phyloP scores from a whole-genome alignment of 1,140 invertebrate species.

The Monochamus saltuarius region DNA sequence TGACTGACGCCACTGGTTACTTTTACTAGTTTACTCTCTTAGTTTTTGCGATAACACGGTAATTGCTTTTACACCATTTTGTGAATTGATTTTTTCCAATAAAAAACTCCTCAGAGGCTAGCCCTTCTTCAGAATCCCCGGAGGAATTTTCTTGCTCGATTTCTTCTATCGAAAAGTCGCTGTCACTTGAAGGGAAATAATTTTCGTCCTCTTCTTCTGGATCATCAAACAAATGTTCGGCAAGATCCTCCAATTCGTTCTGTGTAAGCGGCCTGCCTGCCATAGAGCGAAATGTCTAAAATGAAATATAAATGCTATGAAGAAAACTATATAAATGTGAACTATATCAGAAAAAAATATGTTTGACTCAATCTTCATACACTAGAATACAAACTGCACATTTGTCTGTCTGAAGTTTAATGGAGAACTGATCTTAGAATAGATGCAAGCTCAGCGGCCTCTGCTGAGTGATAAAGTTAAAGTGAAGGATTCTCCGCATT shows the following conservation, averaged over 20 bases:
- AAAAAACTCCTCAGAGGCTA: conserved; percentile 3
- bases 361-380: too few relatives aligned
- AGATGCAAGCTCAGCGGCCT: too few relatives aligned
- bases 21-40: conserved; percentile 18
- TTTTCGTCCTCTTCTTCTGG: conserved; percentile 4
- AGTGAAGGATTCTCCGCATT: too few relatives aligned
- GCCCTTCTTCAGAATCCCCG: not conserved
- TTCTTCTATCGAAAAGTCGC: conserved; percentile 8
- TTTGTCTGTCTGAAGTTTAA: too few relatives aligned
- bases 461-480: too few relatives aligned
- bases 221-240: conserved; percentile 1
- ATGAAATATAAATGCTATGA: too few relatives aligned
- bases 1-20: conserved; percentile 13
- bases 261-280: too few relatives aligned
- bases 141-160: conserved; percentile 17
- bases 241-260: not conserved
- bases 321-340: too few relatives aligned
- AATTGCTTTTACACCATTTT: conserved; percentile 18
- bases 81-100: conserved; percentile 21
- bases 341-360: too few relatives aligned
- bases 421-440: too few relatives aligned
- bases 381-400: too few relatives aligned
- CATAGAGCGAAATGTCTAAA: too few relatives aligned
- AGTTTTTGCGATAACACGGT: conserved; percentile 5
- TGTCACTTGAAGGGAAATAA: not conserved